Evolutionary conservation across 2,888 invertebrate genomes (phyloP), one percentile per base, ranked within the genome.

Genomic region (Ischnura elegans): DNA sequence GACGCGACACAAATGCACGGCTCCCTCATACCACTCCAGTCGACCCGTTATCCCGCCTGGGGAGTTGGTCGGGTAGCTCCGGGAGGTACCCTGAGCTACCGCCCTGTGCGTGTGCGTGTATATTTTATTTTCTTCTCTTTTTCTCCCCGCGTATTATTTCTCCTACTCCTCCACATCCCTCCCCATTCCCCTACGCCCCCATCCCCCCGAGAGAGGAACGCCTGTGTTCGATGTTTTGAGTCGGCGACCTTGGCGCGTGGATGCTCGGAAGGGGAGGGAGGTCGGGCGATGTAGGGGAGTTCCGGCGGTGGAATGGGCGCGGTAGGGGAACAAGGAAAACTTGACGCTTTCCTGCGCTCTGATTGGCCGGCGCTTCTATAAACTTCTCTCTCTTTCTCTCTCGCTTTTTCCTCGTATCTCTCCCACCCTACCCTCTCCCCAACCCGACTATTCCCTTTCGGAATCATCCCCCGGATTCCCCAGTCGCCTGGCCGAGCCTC

Each of bases 281-380:
- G 29, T 16, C 43, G 29, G 43, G 90, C 61, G 61, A 61, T n/a
- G 90, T 29, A 61, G 61, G 55, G 43, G 29, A 61, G 90, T n/a
- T 13, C 25, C 42, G 61, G 8, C 25, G 43, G 61, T 55, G 55
- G 90, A 43, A 61, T 42, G 55, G 90, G 93, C 86, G 36, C 84
- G 55, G 86, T 43, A 93, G 87, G 61, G 87, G 85, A 93, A 93
- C 84, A 87, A 93, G 93, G 93, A 93, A 93, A 93, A 93, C 93
- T 93, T 55, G 93, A 93, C 86, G 85, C 55, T 84, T 84, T 55
- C 36, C 42, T 43, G 93, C 84, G 86, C 21, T 93, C 93, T 55
- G 87, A 93, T 93, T 93, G 93, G 93, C 86, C 86, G 86, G 86
- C 86, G 85, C 90, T 90, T 66, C 90, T 61, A 90, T 90, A 90